A percentile compares a stretch with the other conserved stretches of the same genome.
phyloP scores from a whole-genome alignment of 2,797 vertebrate species.

The Rhinogobio ventralis region DNA sequence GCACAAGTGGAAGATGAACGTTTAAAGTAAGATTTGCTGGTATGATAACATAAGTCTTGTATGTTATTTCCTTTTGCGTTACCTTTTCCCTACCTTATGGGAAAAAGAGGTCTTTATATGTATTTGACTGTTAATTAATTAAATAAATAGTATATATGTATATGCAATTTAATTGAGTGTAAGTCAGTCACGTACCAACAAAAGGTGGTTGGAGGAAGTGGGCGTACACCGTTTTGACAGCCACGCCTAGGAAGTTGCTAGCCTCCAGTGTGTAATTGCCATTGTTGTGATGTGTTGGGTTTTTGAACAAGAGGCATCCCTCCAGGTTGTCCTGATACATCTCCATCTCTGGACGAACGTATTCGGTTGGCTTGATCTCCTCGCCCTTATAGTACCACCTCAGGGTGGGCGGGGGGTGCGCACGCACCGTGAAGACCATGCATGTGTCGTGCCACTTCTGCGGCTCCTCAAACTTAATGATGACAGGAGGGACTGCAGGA shows the following conservation, averaged over 20 bases:
- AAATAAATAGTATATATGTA: neutral
- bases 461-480: constrained; percentile 87
- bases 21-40: neutral
- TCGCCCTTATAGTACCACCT: constrained; percentile 86
- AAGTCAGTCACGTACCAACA: constrained; percentile 61
- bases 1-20: neutral
- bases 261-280: constrained; percentile 96
- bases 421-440: constrained; percentile 91
- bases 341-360: constrained; percentile 85
- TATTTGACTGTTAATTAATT: neutral
- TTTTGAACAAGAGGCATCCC: constrained; percentile 93
- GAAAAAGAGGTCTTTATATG: neutral
- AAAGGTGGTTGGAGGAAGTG: constrained; percentile 90
- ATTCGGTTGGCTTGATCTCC: constrained; percentile 81
- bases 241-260: constrained; percentile 86
- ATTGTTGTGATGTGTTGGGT: constrained; percentile 95
- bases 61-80: neutral
- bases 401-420: constrained; percentile 88
- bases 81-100: neutral
- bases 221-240: constrained; percentile 86
- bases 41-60: neutral
- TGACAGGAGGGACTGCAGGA: constrained; percentile 85
- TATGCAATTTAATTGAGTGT: neutral
- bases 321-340: constrained; percentile 88
- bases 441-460: constrained; percentile 91